Evolutionary conservation across 2,888 invertebrate species (phyloP).

Genomic region (Ashinkailepas kermadecensis): DNA sequence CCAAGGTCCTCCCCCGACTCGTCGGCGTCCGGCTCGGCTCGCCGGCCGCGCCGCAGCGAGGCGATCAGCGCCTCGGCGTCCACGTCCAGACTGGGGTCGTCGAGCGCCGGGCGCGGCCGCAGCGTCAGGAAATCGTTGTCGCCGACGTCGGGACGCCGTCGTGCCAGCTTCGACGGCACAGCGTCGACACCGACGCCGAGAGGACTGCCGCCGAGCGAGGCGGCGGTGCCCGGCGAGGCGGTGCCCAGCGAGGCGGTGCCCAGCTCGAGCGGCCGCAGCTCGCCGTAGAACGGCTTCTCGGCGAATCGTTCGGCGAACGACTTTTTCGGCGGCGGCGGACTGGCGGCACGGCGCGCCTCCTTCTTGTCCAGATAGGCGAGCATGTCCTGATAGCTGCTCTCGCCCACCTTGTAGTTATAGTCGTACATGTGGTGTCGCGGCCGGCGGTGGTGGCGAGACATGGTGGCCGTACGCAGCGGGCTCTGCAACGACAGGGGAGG

Average conservation of each 20-base stretch:
- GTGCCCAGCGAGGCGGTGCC: neutral
- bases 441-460: slow-evolving; percentile 42
- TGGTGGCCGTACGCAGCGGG: neutral
- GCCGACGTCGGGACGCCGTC: neutral
- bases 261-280: neutral
- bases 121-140: neutral
- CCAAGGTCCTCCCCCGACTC: neutral
- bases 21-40: neutral
- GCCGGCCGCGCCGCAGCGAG: neutral
- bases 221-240: neutral
- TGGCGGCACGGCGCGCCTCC: slow-evolving; percentile 26
- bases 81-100: neutral
- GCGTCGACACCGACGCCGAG: too few species aligned
- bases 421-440: slow-evolving; percentile 75
- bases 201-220: neutral
- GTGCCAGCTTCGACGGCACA: too few species aligned
- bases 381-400: slow-evolving; percentile 70
- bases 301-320: slow-evolving; percentile 31
- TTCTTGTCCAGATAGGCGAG: slow-evolving; percentile 62
- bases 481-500: slow-evolving; percentile 13
- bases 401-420: slow-evolving; percentile 74
- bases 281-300: slow-evolving; percentile 32
- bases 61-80: neutral
- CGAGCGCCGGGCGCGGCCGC: neutral
- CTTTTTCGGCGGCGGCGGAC: slow-evolving; percentile 33